A percentile compares a stretch with the other conserved stretches of the same genome.
phyloP scores from a whole-genome alignment of 2,888 invertebrate genomes.

The Eupithecia abbreviata region DNA sequence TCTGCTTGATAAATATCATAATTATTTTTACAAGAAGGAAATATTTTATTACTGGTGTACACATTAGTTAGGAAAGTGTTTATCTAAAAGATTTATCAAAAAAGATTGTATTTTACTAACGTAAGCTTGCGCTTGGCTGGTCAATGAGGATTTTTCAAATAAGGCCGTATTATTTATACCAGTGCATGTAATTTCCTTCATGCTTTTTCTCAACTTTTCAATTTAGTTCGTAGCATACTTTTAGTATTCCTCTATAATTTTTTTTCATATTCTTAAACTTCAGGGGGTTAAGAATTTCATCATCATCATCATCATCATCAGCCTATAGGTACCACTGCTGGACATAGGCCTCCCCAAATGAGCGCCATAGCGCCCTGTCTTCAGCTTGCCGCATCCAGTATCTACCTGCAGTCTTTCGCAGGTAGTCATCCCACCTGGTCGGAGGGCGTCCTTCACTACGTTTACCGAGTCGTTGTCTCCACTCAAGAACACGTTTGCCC shows the following conservation, averaged over 20 bases:
- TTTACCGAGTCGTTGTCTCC: too few relatives aligned
- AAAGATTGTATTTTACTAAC: constrained; percentile 8
- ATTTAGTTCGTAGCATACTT: not conserved
- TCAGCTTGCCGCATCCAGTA: too few relatives aligned
- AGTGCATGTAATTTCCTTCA: not conserved
- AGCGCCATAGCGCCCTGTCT: too few relatives aligned
- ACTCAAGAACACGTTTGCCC: too few relatives aligned
- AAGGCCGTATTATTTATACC: not conserved
- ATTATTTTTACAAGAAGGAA: constrained; percentile 9
- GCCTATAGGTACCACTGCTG: too few relatives aligned
- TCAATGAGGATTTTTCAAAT: not conserved
- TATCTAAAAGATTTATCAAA: constrained; percentile 6
- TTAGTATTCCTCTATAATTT: not conserved
- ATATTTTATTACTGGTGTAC: constrained; percentile 9
- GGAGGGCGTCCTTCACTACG: too few relatives aligned
- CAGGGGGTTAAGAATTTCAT: not conserved
- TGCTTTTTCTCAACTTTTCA: not conserved
- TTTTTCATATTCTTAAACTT: not conserved
- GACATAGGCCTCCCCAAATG: too few relatives aligned
- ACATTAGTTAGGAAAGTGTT: constrained; percentile 2
- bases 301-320: too few relatives aligned
- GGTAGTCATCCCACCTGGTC: too few relatives aligned
- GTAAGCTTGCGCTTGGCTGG: constrained; percentile 7
- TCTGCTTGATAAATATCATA: constrained; percentile 4
- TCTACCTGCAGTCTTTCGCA: too few relatives aligned